Evolutionary conservation across 2,888 invertebrate genomes (phyloP).

Genomic region (Chironomus tentans): DNA sequence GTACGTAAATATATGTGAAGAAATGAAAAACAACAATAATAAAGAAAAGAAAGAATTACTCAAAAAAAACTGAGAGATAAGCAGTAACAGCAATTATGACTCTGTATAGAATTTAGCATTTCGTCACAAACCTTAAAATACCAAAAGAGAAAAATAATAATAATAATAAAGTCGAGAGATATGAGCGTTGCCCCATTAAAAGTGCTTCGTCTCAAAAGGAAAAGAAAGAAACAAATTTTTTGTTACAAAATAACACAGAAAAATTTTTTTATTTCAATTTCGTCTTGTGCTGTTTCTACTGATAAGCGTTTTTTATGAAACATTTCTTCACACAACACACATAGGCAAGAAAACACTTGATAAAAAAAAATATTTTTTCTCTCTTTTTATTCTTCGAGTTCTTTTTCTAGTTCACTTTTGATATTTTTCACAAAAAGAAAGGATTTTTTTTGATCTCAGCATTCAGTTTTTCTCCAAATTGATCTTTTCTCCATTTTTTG

Average conservation of each 20-base stretch:
- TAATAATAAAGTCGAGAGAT: not conserved
- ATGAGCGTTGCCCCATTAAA: not conserved
- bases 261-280: not conserved
- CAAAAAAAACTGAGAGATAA: not conserved
- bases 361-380: slow-evolving; percentile 3
- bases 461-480: no score
- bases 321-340: slow-evolving; percentile 23
- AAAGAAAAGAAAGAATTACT: not conserved
- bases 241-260: not conserved
- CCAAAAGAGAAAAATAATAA: not conserved
- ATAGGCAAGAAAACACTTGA: slow-evolving; percentile 13
- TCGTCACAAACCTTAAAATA: not conserved
- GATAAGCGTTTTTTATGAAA: slow-evolving; percentile 25
- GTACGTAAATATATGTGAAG: not conserved
- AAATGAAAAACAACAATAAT: not conserved
- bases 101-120: not conserved
- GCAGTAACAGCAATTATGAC: not conserved
- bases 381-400: not conserved
- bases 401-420: no score
- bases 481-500: no score
- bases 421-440: no score
- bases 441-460: no score
- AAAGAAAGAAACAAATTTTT: not conserved
- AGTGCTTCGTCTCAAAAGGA: not conserved
- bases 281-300: slow-evolving; percentile 17